Conservation (phyloP, 2,888 invertebrate species). For the Sympetrum striolatum region DNA sequence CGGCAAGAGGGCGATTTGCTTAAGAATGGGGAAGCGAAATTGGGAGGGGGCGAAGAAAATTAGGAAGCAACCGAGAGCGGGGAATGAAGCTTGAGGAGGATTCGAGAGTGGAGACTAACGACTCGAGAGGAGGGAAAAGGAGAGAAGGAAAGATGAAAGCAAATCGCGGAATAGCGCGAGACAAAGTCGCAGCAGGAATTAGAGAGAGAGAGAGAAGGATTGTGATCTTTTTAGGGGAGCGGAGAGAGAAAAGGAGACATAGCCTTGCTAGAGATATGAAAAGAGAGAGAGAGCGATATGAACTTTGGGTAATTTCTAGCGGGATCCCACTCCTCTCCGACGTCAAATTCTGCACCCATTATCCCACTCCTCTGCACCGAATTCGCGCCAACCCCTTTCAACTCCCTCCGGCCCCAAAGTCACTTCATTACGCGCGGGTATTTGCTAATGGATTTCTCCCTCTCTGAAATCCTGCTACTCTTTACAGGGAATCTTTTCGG, state of each 20-base stretch:
- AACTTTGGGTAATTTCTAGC: constrained; percentile 33
- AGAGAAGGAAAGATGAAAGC: not conserved
- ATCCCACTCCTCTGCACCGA: not conserved
- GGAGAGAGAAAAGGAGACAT: not conserved
- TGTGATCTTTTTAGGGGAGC: not conserved
- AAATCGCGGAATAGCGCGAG: not conserved
- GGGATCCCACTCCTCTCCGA: not conserved
- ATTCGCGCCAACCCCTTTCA: not conserved
- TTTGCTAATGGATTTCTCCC: constrained; percentile 37
- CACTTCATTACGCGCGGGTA: constrained; percentile 35
- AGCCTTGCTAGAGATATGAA: not conserved
- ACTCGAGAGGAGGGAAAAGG: not conserved
- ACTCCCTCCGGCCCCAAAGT: constrained; percentile 23
- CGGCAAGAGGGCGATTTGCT: not conserved
- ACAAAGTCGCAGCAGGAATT: not conserved
- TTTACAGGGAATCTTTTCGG: constrained; percentile 26
- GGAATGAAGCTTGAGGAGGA: not conserved
- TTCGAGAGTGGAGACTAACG: constrained; percentile 14
- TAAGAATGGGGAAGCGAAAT: not conserved
- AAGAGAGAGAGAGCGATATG: not conserved
- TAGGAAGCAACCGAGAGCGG: constrained; percentile 3
- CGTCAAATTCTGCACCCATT: constrained; percentile 42
- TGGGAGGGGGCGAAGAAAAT: not conserved
- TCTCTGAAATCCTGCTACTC: constrained; percentile 34
- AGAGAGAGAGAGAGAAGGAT: not conserved